A percentile compares a stretch with the other conserved stretches of the same genome.
Conservation (phyloP, 2,113 vertebrate species). For the Nothobranchius kuhntae region DNA sequence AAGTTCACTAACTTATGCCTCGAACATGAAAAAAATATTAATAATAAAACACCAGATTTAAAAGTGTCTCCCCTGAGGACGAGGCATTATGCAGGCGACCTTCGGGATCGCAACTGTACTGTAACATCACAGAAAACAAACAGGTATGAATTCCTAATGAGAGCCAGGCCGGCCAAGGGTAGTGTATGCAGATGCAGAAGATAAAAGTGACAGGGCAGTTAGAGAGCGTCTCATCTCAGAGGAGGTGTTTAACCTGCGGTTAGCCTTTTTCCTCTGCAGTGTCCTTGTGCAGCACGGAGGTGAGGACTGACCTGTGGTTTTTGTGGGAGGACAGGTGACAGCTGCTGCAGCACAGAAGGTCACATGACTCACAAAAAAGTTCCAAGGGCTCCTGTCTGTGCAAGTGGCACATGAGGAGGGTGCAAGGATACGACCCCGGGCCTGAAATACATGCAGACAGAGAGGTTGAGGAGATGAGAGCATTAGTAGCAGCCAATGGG, state of each 20-base stretch:
- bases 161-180: slow-evolving; percentile 58
- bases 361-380: slow-evolving; percentile 84
- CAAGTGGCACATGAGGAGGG: slow-evolving; percentile 77
- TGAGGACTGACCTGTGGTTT: slow-evolving; percentile 81
- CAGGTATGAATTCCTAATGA: slow-evolving; percentile 67
- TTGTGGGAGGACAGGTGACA: slow-evolving; percentile 84
- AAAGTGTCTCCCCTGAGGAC: slow-evolving; percentile 49
- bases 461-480: not conserved
- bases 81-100: slow-evolving; percentile 68
- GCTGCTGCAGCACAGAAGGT: slow-evolving; percentile 84
- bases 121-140: slow-evolving; percentile 67
- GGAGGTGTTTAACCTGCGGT: slow-evolving; percentile 61
- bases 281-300: slow-evolving; percentile 60
- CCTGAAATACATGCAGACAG: slow-evolving; percentile 58
- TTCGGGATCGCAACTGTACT: slow-evolving; percentile 56
- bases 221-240: slow-evolving; percentile 34
- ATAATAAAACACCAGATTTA: slow-evolving; percentile 47
- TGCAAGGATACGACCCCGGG: slow-evolving; percentile 70
- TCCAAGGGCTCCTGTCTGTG: slow-evolving; percentile 84
- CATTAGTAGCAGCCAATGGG: slow-evolving; percentile 31
- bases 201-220: slow-evolving; percentile 70
- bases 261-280: slow-evolving; percentile 45
- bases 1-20: slow-evolving; percentile 56
- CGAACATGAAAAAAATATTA: slow-evolving; percentile 23
- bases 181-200: slow-evolving; percentile 64